Evolutionary conservation across 2,888 invertebrate species (phyloP).

Genomic region (Noctuana brunneofusca): DNA sequence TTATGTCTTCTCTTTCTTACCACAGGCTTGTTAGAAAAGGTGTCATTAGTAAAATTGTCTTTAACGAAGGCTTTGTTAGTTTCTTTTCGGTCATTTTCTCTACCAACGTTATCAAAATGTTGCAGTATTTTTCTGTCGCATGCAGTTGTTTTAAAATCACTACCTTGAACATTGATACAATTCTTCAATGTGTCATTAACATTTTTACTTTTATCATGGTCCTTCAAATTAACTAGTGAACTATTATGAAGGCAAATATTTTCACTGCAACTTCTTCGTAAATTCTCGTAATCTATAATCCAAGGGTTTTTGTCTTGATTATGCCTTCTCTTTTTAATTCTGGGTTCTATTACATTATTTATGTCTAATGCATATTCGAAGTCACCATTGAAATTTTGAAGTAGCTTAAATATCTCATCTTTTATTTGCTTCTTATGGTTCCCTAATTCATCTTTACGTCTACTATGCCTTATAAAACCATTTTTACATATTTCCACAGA

Average conservation of each 20-base stretch:
- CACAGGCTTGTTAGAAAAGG: not conserved
- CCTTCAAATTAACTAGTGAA: not conserved
- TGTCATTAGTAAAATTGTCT: not conserved
- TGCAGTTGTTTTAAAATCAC: not conserved
- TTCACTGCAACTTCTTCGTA: conserved; percentile 25
- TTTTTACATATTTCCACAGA: conserved; percentile 19
- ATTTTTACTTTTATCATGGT: not conserved
- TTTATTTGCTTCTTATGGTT: conserved; percentile 39
- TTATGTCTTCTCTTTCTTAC: not conserved
- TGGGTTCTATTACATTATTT: conserved; percentile 3
- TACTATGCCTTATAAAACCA: conserved; percentile 35
- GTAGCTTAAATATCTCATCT: conserved; percentile 45
- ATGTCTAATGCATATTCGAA: conserved; percentile 1
- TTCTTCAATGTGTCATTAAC: not conserved
- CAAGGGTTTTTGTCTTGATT: conserved; percentile 9
- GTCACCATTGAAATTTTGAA: conserved; percentile 41
- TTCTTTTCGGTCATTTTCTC: not conserved
- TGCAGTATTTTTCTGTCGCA: not conserved
- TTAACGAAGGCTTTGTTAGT: not conserved
- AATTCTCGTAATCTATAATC: not conserved
- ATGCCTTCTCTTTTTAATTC: conserved; percentile 1
- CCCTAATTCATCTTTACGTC: conserved; percentile 51
- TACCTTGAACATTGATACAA: not conserved
- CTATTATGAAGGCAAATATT: conserved; percentile 1
- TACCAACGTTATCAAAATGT: not conserved